Percentiles rank a stretch among this genome's conserved stretches.
These are phyloP conservation scores for Ypsolopha sequella DNA, from an alignment of 2,888 invertebrate species.

Conservation along the genomic window DNA sequence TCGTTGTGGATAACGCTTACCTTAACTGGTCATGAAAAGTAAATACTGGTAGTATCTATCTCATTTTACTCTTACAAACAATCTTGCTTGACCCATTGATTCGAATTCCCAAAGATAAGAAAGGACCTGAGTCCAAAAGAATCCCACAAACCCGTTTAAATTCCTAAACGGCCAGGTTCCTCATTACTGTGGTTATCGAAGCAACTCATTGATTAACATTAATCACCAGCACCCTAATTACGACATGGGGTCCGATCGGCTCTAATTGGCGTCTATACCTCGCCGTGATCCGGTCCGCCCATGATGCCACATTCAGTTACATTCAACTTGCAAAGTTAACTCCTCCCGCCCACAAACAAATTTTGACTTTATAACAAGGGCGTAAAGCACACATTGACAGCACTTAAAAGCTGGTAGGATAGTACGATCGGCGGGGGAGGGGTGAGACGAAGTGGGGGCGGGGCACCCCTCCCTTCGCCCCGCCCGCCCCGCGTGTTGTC, in stretches of 20 bases:
- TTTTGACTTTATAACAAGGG: slow-evolving; percentile 21
- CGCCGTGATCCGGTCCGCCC: slow-evolving; percentile 56
- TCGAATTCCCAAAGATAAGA: too few species aligned
- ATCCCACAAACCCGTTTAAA: too few species aligned
- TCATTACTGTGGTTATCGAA: too few species aligned
- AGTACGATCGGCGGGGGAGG: slow-evolving; percentile 44
- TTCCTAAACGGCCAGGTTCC: too few species aligned
- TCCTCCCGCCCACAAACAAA: slow-evolving; percentile 22
- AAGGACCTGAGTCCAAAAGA: too few species aligned
- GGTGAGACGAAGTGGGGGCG: slow-evolving; percentile 47
- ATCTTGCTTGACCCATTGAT: too few species aligned
- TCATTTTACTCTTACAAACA: too few species aligned
- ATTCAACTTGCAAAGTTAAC: slow-evolving; percentile 35
- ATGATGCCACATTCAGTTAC: slow-evolving; percentile 64
- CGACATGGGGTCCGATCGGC: slow-evolving; percentile 36
- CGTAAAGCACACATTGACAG: slow-evolving; percentile 31
- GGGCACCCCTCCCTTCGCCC: slow-evolving; percentile 46
- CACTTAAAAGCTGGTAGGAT: slow-evolving; percentile 43
- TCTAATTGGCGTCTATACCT: slow-evolving; percentile 62
- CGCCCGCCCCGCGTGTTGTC: slow-evolving; percentile 49
- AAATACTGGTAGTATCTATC: too few species aligned
- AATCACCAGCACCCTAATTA: slow-evolving; percentile 50
- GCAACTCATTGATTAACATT: slow-evolving; percentile 5
- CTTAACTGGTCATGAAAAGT: too few species aligned
- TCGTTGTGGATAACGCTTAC: too few species aligned